Conservation (phyloP, 1,140 invertebrate species). For the Drosophila burlai region DNA sequence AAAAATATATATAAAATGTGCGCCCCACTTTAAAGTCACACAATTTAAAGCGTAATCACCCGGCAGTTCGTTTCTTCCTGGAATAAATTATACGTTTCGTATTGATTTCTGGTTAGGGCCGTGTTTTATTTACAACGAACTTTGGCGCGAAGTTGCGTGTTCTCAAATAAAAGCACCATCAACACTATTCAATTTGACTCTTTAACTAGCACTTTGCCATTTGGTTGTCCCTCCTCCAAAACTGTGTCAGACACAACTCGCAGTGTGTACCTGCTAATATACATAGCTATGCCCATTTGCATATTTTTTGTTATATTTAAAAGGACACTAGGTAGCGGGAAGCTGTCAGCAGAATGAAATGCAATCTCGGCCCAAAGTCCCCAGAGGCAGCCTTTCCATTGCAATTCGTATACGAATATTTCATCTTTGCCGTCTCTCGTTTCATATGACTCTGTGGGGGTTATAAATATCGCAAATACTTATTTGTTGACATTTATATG, state of each 20-base stretch:
- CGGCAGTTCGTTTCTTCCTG: not conserved
- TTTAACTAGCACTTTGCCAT: slow-evolving; percentile 5
- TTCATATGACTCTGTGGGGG: slow-evolving; percentile 11
- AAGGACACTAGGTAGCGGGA: slow-evolving; percentile 11
- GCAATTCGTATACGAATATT: slow-evolving; percentile 30
- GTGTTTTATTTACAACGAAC: slow-evolving; percentile 39
- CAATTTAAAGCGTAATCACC: not conserved
- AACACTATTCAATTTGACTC: slow-evolving; percentile 1
- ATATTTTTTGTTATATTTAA: slow-evolving; percentile 37
- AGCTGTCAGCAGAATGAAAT: slow-evolving; percentile 37
- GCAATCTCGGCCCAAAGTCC: slow-evolving; percentile 34
- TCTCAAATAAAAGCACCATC: slow-evolving; percentile 17
- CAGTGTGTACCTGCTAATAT: slow-evolving; percentile 17
- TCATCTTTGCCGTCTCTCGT: slow-evolving; percentile 18
- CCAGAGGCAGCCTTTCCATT: slow-evolving; percentile 6
- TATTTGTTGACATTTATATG: slow-evolving; percentile 56
- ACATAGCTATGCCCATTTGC: slow-evolving; percentile 4
- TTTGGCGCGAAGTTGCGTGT: slow-evolving; percentile 26
- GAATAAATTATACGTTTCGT: slow-evolving; percentile 7
- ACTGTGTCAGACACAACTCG: slow-evolving; percentile 4
- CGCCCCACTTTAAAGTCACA: not conserved
- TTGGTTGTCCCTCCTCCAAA: slow-evolving; percentile 20
- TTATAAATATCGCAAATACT: slow-evolving; percentile 32
- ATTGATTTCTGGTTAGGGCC: slow-evolving; percentile 15
- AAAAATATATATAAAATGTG: too few species aligned